A percentile compares a stretch with the other conserved stretches of the same genome.
These are phyloP conservation scores for Oryzias melastigma DNA, from an alignment of 2,113 vertebrate species.

Conservation along the genomic window DNA sequence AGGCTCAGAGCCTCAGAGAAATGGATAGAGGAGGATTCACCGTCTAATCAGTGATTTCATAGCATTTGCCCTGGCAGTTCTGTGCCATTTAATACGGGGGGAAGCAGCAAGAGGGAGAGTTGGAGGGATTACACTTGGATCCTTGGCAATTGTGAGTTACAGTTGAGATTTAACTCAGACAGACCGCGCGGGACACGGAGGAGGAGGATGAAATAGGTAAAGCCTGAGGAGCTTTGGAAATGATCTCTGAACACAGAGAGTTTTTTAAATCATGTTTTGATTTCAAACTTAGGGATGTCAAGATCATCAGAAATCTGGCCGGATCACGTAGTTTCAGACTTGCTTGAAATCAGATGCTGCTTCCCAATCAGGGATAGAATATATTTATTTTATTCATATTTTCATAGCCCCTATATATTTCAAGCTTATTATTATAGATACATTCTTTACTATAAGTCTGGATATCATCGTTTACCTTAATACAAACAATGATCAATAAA, in stretches of 20 bases:
- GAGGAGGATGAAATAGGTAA: conserved; percentile 29
- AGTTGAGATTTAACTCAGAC: conserved; percentile 8
- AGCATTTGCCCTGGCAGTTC: conserved; percentile 1
- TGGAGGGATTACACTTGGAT: background rate
- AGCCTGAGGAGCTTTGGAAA: conserved; percentile 13
- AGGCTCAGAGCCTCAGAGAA: background rate
- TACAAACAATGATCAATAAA: no score
- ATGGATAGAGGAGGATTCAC: background rate
- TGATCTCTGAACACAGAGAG: background rate
- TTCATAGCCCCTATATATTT: no score
- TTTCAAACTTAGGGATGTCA: no score
- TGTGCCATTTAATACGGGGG: conserved; percentile 3
- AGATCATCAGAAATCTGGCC: no score
- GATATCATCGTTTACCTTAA: no score
- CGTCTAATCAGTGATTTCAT: conserved; percentile 1
- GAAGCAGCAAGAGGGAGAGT: background rate
- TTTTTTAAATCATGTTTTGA: no score
- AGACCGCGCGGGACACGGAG: conserved; percentile 10
- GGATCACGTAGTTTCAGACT: no score
- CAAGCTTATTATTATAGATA: no score
- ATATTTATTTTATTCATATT: no score
- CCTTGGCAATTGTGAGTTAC: conserved; percentile 1
- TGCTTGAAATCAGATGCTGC: no score
- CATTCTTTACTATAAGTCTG: no score
- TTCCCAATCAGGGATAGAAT: no score